Evolutionary conservation across 2,888 invertebrate genomes (phyloP).

Genomic region (Agrochola litura): DNA sequence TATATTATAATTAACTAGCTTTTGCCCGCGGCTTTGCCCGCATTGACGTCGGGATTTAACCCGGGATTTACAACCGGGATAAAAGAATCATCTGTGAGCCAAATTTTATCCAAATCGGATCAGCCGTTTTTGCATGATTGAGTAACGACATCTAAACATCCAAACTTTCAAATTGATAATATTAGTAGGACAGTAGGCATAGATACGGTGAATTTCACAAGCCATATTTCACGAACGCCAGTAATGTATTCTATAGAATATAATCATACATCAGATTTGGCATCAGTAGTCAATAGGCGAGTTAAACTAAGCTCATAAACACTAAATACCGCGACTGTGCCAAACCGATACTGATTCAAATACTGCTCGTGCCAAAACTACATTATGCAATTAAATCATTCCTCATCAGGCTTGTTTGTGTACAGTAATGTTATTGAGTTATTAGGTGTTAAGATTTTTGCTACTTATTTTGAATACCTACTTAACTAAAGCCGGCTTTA

Average conservation of each 20-base stretch:
- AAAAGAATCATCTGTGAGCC: no score
- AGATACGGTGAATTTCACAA: not conserved
- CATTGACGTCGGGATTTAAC: no score
- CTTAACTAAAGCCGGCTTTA: not conserved
- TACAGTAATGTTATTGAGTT: not conserved
- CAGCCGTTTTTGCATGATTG: no score
- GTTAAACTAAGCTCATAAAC: constrained; percentile 44
- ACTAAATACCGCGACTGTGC: constrained; percentile 46
- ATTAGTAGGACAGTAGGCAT: not conserved
- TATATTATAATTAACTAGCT: not conserved
- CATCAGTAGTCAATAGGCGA: constrained; percentile 45
- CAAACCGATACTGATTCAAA: constrained; percentile 53
- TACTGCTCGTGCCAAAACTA: constrained; percentile 48
- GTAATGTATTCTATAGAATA: constrained; percentile 35
- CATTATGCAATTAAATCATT: constrained; percentile 35
- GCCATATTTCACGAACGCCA: constrained; percentile 8
- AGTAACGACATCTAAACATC: no score
- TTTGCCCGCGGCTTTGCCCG: no score
- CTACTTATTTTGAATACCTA: not conserved
- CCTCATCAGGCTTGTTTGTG: constrained; percentile 5
- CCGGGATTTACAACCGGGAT: no score
- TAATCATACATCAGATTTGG: constrained; percentile 55
- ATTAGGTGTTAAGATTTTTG: not conserved
- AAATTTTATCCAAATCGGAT: no score
- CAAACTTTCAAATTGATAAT: no score